These are phyloP conservation scores for Lordiphosa clarofinis DNA, from an alignment of 1,140 invertebrate species.

Conservation along the genomic window DNA sequence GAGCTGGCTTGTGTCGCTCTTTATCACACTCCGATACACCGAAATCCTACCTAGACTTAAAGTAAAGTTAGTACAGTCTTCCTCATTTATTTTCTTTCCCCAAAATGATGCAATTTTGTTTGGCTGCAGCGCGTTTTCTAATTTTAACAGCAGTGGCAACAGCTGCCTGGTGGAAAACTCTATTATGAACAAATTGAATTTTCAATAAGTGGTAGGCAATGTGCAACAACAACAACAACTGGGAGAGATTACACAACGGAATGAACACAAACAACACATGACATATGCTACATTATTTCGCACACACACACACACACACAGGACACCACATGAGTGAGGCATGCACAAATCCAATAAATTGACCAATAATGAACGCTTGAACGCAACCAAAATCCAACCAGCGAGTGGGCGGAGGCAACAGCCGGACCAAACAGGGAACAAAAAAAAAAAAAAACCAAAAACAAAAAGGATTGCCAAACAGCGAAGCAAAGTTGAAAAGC, in stretches of 20 bases:
- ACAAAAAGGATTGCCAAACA: slow-evolving; percentile 37
- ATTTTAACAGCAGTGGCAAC: slow-evolving; percentile 16
- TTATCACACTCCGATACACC: too few species aligned
- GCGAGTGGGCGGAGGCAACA: background rate
- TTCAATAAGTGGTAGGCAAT: slow-evolving; percentile 56
- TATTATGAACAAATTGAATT: slow-evolving; percentile 72
- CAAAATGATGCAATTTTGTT: too few species aligned
- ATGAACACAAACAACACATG: slow-evolving; percentile 51
- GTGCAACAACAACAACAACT: slow-evolving; percentile 20
- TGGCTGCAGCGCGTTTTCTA: background rate
- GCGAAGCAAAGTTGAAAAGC: slow-evolving; percentile 64
- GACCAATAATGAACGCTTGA: slow-evolving; percentile 77
- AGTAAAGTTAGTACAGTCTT: too few species aligned
- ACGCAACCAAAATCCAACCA: slow-evolving; percentile 38
- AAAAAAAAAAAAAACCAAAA: slow-evolving; percentile 60
- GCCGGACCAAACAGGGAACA: slow-evolving; percentile 5
- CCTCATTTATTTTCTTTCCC: too few species aligned
- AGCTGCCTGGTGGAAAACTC: slow-evolving; percentile 42
- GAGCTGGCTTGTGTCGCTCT: too few species aligned
- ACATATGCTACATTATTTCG: slow-evolving; percentile 55
- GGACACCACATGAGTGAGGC: slow-evolving; percentile 28
- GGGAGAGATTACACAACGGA: slow-evolving; percentile 28
- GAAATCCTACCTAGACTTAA: too few species aligned
- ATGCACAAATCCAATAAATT: slow-evolving; percentile 78
- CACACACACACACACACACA: slow-evolving; percentile 3